These are phyloP conservation scores for Dryococelus australis DNA, from an alignment of 2,888 invertebrate genomes.

Conservation along the genomic window DNA sequence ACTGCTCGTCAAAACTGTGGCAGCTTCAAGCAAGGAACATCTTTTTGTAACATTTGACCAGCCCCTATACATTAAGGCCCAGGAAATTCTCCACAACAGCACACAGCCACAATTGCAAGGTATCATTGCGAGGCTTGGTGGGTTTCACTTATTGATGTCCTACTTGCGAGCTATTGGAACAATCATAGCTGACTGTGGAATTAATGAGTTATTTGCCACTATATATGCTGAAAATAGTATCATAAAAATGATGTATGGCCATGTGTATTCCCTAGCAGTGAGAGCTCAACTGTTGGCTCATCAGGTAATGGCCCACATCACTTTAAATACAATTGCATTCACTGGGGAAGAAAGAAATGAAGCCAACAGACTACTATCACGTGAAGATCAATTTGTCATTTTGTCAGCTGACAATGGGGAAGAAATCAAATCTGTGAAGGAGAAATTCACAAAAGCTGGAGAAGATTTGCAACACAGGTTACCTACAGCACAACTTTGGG, in stretches of 20 bases:
- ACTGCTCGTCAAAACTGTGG: constrained; percentile 46
- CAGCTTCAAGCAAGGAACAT: constrained; percentile 46
- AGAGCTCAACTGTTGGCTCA: constrained; percentile 30
- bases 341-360: background rate
- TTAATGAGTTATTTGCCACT: no score
- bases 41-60: no score
- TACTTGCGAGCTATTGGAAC: no score
- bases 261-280: constrained; percentile 29
- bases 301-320: background rate
- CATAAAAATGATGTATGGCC: constrained; percentile 30
- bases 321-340: background rate
- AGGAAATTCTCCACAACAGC: no score
- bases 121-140: no score
- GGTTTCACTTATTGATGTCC: no score
- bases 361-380: background rate
- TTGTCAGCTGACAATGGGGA: background rate
- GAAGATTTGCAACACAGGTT: constrained; percentile 10
- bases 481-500: constrained; percentile 39
- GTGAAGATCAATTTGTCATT: background rate
- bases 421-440: background rate
- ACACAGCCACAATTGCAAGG: no score
- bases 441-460: background rate
- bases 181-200: no score
- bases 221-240: no score
- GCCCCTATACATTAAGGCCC: no score